These are phyloP conservation scores for Catostylus mosaicus DNA, from an alignment of 30 jellyfish, hydroid and myxozoan species.

Conservation along the genomic window DNA sequence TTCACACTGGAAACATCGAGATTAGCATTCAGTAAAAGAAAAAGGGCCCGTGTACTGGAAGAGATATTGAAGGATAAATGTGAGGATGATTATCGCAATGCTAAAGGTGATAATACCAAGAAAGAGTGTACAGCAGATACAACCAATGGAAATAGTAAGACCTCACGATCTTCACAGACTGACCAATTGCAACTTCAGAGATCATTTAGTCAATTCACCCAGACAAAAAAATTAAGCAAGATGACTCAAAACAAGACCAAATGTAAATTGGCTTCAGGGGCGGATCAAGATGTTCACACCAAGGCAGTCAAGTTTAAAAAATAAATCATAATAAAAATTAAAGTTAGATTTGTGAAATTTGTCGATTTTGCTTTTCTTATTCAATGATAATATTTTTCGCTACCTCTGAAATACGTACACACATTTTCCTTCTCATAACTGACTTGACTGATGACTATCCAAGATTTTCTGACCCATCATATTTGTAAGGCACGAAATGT, in stretches of 20 bases:
- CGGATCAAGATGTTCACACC: too few species aligned
- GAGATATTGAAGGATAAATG: constrained; percentile 29
- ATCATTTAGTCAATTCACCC: constrained; percentile 24
- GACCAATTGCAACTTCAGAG: constrained; percentile 16
- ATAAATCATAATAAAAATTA: too few species aligned
- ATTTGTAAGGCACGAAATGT: too few species aligned
- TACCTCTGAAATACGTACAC: too few species aligned
- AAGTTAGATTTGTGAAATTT: too few species aligned
- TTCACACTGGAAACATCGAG: constrained; percentile 16
- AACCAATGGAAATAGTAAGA: constrained; percentile 13
- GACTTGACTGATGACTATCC: too few species aligned
- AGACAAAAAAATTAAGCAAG: constrained; percentile 32
- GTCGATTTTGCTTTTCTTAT: too few species aligned
- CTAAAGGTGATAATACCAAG: constrained; percentile 16
- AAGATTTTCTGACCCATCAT: too few species aligned
- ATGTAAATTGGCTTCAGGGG: background rate
- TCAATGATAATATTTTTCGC: too few species aligned
- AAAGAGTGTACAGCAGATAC: constrained; percentile 36
- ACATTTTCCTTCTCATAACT: too few species aligned
- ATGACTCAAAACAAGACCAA: constrained; percentile 10
- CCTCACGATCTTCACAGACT: constrained; percentile 35
- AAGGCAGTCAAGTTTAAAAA: too few species aligned
- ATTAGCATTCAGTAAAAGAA: constrained; percentile 21
- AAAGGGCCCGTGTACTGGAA: constrained; percentile 23
- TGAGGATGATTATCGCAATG: constrained; percentile 6